Percentiles rank a stretch among this genome's conserved stretches.
Evolutionary conservation across 2,113 vertebrate genomes (phyloP).

Genomic region (Daboia siamensis): DNA sequence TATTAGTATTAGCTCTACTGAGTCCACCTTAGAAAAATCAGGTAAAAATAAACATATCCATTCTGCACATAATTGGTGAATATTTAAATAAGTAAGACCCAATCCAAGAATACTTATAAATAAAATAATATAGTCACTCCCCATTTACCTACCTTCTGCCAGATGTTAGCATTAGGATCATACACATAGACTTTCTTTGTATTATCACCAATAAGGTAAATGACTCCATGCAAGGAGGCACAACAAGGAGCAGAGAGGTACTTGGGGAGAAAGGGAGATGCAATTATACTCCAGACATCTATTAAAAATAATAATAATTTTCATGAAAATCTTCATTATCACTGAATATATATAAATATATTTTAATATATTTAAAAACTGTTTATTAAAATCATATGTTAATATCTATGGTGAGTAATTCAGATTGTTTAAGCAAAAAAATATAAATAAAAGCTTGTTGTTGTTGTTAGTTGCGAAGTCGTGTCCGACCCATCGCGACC

Average conservation of each 20-base stretch:
- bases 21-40: neutral
- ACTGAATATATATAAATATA: conserved; percentile 6
- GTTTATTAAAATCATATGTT: fast-evolving
- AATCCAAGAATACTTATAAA: neutral
- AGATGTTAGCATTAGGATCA: conserved; percentile 88
- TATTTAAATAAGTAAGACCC: neutral
- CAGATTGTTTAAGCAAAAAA: neutral
- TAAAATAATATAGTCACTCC: neutral
- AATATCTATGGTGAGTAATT: conserved; percentile 6
- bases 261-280: conserved; percentile 94
- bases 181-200: conserved; percentile 94
- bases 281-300: conserved; percentile 88
- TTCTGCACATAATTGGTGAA: neutral
- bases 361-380: conserved; percentile 17
- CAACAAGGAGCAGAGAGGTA: conserved; percentile 92
- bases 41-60: neutral
- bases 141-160: conserved; percentile 81
- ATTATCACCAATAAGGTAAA: conserved; percentile 95
- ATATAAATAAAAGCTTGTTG: no score
- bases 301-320: conserved; percentile 18
- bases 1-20: neutral
- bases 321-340: neutral
- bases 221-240: conserved; percentile 76
- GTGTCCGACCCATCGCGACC: no score
- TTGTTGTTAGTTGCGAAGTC: no score